Evolutionary conservation across 2,113 vertebrate species (phyloP).

Genomic region (Australoheros scitulus): DNA sequence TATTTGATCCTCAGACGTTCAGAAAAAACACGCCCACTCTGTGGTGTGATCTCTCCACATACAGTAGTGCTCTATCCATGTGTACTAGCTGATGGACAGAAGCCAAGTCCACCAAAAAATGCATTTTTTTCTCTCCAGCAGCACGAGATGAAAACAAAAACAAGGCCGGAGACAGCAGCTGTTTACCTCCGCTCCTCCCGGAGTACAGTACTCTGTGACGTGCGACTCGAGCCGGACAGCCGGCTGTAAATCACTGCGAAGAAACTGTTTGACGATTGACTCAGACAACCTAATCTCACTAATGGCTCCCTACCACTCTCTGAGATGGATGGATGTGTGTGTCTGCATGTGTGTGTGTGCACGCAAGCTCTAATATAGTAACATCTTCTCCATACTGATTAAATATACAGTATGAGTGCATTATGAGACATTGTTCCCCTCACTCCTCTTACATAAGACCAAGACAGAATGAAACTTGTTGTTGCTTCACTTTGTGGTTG

Average conservation of each 20-base stretch:
- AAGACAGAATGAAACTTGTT: neutral
- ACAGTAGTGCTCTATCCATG: neutral
- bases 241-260: conserved; percentile 43
- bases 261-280: conserved; percentile 48
- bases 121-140: neutral
- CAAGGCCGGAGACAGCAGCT: neutral
- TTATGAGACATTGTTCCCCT: neutral
- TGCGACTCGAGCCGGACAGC: neutral
- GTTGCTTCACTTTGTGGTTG: neutral
- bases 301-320: conserved; percentile 54
- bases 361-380: neutral
- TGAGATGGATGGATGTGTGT: conserved; percentile 31
- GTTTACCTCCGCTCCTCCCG: neutral
- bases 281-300: conserved; percentile 66
- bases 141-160: conserved; percentile 6
- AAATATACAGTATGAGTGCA: conserved; percentile 12
- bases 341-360: neutral
- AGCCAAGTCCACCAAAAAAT: neutral
- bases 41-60: neutral
- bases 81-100: neutral
- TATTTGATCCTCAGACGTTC: neutral
- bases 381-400: conserved; percentile 44
- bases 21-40: fast-evolving
- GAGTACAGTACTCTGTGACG: conserved; percentile 19
- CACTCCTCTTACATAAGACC: neutral